These are phyloP conservation scores for Mythimna ferrago DNA, from an alignment of 2,888 invertebrate genomes.

Conservation along the genomic window DNA sequence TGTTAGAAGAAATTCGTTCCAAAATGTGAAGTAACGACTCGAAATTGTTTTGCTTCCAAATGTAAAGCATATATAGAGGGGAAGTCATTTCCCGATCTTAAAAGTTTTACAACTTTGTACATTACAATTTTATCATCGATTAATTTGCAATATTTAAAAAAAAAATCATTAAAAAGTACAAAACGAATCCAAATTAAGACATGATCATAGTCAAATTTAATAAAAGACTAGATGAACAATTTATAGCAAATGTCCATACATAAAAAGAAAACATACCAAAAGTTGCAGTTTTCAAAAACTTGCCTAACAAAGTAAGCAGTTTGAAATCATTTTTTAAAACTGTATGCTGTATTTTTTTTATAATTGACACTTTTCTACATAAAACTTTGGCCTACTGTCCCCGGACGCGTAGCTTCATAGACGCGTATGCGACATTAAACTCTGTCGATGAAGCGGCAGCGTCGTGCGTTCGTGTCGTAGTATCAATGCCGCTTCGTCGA, in stretches of 20 bases:
- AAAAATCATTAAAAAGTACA: conserved; percentile 44
- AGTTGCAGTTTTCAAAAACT: conserved; percentile 49
- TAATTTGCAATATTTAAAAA: conserved; percentile 54
- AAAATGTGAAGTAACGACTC: conserved; percentile 51
- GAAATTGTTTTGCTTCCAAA: conserved; percentile 61
- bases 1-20: conserved; percentile 52
- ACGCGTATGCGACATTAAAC: too few species aligned
- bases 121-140: conserved; percentile 45
- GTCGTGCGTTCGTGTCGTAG: too few species aligned
- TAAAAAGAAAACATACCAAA: conserved; percentile 33
- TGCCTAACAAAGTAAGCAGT: conserved; percentile 13
- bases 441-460: too few species aligned
- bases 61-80: conserved; percentile 46
- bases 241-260: conserved; percentile 52
- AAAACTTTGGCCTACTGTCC: conserved; percentile 36
- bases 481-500: too few species aligned
- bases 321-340: conserved; percentile 15
- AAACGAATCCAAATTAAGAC: conserved; percentile 42
- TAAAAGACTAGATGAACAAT: conserved; percentile 64
- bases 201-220: conserved; percentile 55
- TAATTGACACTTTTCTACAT: conserved; percentile 70
- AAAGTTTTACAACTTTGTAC: conserved; percentile 50
- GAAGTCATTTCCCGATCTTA: conserved; percentile 30
- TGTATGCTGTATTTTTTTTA: conserved; percentile 40
- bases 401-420: too few species aligned